phyloP scores from a whole-genome alignment of 1,140 invertebrate genomes.

The Drosophila micromelanica region DNA sequence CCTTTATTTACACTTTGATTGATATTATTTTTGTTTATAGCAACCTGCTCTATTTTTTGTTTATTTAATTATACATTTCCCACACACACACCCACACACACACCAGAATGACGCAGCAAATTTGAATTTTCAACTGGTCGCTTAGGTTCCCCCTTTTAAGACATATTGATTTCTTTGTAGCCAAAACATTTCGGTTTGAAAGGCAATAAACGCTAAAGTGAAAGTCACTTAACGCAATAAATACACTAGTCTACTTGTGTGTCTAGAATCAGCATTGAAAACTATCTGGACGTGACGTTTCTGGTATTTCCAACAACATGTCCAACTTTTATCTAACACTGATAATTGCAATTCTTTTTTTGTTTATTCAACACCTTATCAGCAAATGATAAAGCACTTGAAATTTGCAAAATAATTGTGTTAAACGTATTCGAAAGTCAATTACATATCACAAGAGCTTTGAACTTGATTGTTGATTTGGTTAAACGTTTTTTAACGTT shows the following conservation, averaged over 20 bases:
- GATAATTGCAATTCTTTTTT: background rate
- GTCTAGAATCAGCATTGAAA: background rate
- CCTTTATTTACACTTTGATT: too few relatives aligned
- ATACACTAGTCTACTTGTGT: background rate
- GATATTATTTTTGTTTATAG: too few relatives aligned
- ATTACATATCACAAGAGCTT: background rate
- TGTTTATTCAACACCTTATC: background rate
- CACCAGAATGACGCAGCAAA: too few relatives aligned
- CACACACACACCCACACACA: too few relatives aligned
- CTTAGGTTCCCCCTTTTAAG: too few relatives aligned
- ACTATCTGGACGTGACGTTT: background rate
- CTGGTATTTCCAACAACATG: background rate
- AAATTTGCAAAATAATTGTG: background rate
- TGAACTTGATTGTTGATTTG: background rate
- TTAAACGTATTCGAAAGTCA: background rate
- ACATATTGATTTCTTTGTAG: too few relatives aligned
- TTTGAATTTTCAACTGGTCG: too few relatives aligned
- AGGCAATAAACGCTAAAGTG: too few relatives aligned
- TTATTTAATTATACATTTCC: too few relatives aligned
- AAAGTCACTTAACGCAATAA: too few relatives aligned
- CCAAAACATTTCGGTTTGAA: too few relatives aligned
- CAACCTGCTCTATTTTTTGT: too few relatives aligned
- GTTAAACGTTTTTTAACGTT: background rate
- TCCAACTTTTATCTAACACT: slow-evolving; percentile 10
- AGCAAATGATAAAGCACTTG: background rate